A percentile compares a stretch with the other conserved stretches of the same genome.
phyloP scores from a whole-genome alignment of 2,888 invertebrate genomes.

The Blastobasis adustella region DNA sequence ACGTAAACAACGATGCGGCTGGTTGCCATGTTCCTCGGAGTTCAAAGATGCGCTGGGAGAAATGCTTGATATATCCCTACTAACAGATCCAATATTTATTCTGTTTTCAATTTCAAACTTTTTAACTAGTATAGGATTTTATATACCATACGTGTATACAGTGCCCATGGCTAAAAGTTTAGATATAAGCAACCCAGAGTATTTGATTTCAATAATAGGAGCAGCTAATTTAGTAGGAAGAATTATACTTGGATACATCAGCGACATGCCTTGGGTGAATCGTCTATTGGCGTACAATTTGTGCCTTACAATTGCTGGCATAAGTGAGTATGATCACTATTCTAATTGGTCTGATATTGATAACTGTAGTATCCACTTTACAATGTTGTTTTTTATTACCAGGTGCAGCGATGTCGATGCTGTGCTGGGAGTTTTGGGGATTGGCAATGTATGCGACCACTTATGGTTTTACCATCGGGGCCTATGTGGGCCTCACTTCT shows the following conservation, averaged over 20 bases:
- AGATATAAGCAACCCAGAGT: slow-evolving; percentile 77
- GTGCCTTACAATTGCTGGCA: slow-evolving; percentile 90
- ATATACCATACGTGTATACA: slow-evolving; percentile 93
- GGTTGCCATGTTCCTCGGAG: slow-evolving; percentile 80
- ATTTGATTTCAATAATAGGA: slow-evolving; percentile 87
- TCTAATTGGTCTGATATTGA: not conserved
- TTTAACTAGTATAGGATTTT: slow-evolving; percentile 95
- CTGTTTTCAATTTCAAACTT: slow-evolving; percentile 95
- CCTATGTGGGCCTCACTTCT: slow-evolving; percentile 97
- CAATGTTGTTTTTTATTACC: slow-evolving; percentile 22
- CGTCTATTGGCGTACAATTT: slow-evolving; percentile 92
- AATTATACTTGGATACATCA: slow-evolving; percentile 88
- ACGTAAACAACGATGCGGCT: slow-evolving; percentile 63
- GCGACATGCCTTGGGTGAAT: slow-evolving; percentile 94
- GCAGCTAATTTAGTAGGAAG: slow-evolving; percentile 93
- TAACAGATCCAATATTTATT: slow-evolving; percentile 90
- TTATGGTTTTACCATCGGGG: slow-evolving; percentile 94
- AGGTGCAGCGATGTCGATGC: slow-evolving; percentile 88
- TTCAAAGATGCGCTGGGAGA: slow-evolving; percentile 81
- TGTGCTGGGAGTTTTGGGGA: slow-evolving; percentile 81
- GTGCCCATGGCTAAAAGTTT: slow-evolving; percentile 82
- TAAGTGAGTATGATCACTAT: slow-evolving; percentile 76
- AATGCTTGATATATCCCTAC: slow-evolving; percentile 90
- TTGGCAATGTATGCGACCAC: slow-evolving; percentile 85
- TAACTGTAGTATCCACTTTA: no score